A percentile compares a stretch with the other conserved stretches of the same genome.
Evolutionary conservation across 2,888 invertebrate genomes (phyloP).

Genomic region (Epsilonema sp.): DNA sequence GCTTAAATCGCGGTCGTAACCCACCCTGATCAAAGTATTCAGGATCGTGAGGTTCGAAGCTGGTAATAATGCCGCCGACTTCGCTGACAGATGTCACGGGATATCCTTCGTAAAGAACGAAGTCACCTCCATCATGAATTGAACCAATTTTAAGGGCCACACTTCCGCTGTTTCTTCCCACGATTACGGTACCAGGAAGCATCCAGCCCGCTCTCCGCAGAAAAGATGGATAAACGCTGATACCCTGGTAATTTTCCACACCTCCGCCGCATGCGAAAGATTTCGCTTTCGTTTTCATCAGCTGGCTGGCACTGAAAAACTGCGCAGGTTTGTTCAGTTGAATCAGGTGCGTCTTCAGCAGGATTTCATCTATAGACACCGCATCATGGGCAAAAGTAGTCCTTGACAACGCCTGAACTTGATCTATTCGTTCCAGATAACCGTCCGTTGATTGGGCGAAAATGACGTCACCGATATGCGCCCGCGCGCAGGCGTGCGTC

Average conservation of each 20-base stretch:
- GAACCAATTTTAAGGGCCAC: background rate
- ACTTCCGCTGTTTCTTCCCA: background rate
- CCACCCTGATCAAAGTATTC: too few species aligned
- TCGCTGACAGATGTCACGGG: background rate
- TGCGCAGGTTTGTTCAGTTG: too few species aligned
- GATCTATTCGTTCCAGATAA: background rate
- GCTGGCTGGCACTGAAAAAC: too few species aligned
- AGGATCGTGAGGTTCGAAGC: background rate
- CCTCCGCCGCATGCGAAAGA: too few species aligned
- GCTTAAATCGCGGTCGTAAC: background rate
- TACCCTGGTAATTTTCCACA: too few species aligned
- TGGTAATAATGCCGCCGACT: background rate
- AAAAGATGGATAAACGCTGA: too few species aligned
- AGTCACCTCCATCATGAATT: background rate
- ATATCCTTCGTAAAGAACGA: background rate
- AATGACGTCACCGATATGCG: background rate
- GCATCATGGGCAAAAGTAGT: too few species aligned
- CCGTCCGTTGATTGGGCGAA: background rate
- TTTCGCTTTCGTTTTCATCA: too few species aligned
- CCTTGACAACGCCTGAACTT: background rate
- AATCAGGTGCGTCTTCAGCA: too few species aligned
- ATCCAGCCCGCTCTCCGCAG: too few species aligned
- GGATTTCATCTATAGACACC: too few species aligned
- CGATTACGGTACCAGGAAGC: background rate
- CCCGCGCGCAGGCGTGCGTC: too few species aligned